Evolutionary conservation across 2,888 invertebrate species (phyloP).

Genomic region (Eupithecia subfuscata): DNA sequence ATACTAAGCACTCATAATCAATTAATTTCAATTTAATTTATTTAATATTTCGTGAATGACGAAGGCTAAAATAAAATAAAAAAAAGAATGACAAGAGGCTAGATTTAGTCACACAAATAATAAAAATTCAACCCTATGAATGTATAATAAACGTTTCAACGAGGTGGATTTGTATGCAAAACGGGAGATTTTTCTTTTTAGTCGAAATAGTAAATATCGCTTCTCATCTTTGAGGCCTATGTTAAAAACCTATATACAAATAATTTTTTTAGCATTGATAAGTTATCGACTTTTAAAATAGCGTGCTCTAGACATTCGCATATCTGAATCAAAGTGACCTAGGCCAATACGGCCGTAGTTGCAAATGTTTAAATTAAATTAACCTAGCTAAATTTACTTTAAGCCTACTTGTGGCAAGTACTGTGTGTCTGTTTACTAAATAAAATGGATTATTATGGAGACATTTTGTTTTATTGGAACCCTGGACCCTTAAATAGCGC

Average conservation of each 20-base stretch:
- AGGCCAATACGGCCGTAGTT: neutral
- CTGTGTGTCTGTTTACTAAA: conserved; percentile 41
- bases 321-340: conserved; percentile 6
- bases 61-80: too few relatives aligned
- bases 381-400: conserved; percentile 13
- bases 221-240: too few relatives aligned
- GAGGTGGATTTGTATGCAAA: neutral
- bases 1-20: neutral
- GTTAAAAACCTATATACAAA: too few relatives aligned
- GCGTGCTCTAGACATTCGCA: neutral
- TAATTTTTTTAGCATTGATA: neutral
- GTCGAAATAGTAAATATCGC: neutral
- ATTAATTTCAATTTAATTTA: neutral
- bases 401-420: neutral
- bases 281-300: neutral
- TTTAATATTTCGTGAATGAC: neutral
- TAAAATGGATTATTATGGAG: conserved; percentile 41
- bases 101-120: neutral
- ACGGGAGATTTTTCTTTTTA: neutral
- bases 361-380: conserved; percentile 3
- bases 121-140: neutral
- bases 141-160: too few relatives aligned
- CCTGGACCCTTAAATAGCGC: conserved; percentile 29
- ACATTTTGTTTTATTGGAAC: conserved; percentile 40
- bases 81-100: neutral